Evolutionary conservation across 2,888 invertebrate species (phyloP).

Genomic region (Drosophila testacea): DNA sequence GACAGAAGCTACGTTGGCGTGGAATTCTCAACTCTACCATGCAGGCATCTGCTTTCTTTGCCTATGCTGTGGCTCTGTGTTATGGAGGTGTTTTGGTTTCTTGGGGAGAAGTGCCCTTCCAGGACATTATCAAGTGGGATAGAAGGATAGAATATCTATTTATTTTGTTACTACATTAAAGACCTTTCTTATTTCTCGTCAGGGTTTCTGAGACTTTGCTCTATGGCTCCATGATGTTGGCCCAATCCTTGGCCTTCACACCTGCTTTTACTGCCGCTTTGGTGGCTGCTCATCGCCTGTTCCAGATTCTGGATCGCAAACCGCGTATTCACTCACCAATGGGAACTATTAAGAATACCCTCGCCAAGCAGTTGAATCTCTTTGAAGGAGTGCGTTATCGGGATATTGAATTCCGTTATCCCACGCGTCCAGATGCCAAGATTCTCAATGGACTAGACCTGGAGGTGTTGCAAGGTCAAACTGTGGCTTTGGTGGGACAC

Average conservation of each 20-base stretch:
- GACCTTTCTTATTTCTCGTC: background rate
- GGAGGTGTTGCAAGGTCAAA: constrained; percentile 89
- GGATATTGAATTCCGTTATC: constrained; percentile 92
- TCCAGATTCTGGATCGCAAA: constrained; percentile 88
- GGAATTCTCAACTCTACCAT: constrained; percentile 90
- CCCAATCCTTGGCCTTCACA: constrained; percentile 91
- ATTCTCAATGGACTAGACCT: constrained; percentile 91
- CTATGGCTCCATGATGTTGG: constrained; percentile 92
- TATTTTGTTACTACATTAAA: background rate
- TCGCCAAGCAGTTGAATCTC: constrained; percentile 81
- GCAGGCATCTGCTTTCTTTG: constrained; percentile 90
- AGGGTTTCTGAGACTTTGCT: constrained; percentile 92
- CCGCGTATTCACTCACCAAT: constrained; percentile 87
- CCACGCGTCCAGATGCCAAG: constrained; percentile 90
- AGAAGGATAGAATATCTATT: fast-evolving
- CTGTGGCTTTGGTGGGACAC: constrained; percentile 90
- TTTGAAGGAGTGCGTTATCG: constrained; percentile 86
- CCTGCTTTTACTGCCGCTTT: constrained; percentile 92
- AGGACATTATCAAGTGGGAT: constrained; percentile 89
- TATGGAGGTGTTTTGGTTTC: constrained; percentile 91
- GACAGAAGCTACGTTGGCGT: constrained; percentile 87
- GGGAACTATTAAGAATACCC: constrained; percentile 74
- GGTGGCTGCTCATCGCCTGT: constrained; percentile 89
- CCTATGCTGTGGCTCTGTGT: constrained; percentile 90
- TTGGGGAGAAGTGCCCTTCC: constrained; percentile 87